A percentile compares a stretch with the other conserved stretches of the same genome.
phyloP scores from a whole-genome alignment of 2,888 invertebrate species.

The Oligia latruncula region DNA sequence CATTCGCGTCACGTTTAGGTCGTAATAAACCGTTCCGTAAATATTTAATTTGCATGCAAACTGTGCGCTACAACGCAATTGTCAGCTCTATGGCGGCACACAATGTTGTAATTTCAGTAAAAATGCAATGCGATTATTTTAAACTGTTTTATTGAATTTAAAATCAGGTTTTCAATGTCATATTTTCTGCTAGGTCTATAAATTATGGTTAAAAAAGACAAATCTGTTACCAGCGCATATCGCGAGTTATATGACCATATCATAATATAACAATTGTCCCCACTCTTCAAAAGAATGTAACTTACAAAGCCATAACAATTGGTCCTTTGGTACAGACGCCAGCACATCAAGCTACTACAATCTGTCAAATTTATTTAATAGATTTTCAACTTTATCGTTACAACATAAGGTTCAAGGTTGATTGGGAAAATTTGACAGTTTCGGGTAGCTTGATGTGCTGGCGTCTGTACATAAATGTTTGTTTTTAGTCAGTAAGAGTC shows the following conservation, averaged over 20 bases:
- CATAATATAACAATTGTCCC: too few relatives aligned
- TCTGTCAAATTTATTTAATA: too few relatives aligned
- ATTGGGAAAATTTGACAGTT: too few relatives aligned
- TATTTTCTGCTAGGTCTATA: background rate
- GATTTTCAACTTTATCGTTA: too few relatives aligned
- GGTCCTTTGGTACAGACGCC: too few relatives aligned
- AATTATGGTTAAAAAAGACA: background rate
- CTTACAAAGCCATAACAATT: too few relatives aligned
- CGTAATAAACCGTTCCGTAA: conserved; percentile 58
- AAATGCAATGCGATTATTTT: conserved; percentile 29
- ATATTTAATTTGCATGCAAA: conserved; percentile 64
- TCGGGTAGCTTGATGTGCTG: too few relatives aligned
- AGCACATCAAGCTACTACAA: too few relatives aligned
- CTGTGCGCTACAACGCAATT: conserved; percentile 45
- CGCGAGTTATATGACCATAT: too few relatives aligned
- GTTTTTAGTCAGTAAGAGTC: too few relatives aligned
- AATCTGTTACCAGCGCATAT: background rate
- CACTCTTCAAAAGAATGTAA: background rate
- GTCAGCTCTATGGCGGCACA: conserved; percentile 35
- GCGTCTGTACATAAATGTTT: too few relatives aligned
- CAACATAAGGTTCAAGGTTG: too few relatives aligned
- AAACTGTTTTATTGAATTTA: conserved; percentile 35
- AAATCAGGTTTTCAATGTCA: conserved; percentile 15
- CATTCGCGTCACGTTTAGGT: conserved; percentile 48
- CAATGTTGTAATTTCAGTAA: conserved; percentile 35